Evolutionary conservation across 35 echinoderm and acorn worm species (phyloP).

Genomic region (Nesometra sesokonis): DNA sequence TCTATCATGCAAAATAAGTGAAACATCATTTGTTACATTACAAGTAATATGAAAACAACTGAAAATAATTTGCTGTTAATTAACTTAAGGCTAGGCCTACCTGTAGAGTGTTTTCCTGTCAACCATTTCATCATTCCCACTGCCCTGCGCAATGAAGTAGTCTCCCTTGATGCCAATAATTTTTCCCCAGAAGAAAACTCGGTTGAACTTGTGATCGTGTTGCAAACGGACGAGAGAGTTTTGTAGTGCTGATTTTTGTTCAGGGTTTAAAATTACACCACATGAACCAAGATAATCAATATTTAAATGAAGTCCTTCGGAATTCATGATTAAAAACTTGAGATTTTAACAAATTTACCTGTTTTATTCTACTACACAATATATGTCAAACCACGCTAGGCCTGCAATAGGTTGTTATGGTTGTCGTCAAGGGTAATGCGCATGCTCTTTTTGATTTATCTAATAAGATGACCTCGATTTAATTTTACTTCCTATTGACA

Average conservation of each 20-base stretch:
- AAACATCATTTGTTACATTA: too few species aligned
- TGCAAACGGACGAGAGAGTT: slow-evolving; percentile 86
- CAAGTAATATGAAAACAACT: neutral
- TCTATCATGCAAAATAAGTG: too few species aligned
- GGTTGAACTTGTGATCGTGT: slow-evolving; percentile 86
- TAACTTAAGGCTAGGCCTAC: slow-evolving; percentile 12
- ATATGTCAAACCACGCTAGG: neutral
- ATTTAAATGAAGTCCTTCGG: slow-evolving; percentile 70
- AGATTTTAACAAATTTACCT: neutral
- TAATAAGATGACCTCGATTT: neutral
- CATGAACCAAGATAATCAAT: slow-evolving; percentile 72
- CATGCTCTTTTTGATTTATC: neutral
- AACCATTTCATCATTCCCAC: slow-evolving; percentile 71
- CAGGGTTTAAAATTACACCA: slow-evolving; percentile 59
- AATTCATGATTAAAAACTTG: slow-evolving; percentile 38
- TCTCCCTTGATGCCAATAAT: slow-evolving; percentile 82
- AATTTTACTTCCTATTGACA: neutral
- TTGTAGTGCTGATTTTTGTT: slow-evolving; percentile 73
- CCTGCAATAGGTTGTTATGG: neutral
- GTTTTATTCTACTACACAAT: neutral
- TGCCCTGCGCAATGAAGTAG: slow-evolving; percentile 89
- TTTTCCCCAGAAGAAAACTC: slow-evolving; percentile 95
- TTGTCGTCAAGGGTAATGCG: neutral
- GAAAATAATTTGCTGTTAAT: neutral
- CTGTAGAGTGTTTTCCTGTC: slow-evolving; percentile 95